Evolutionary conservation across 1,140 invertebrate species (phyloP).

Genomic region (Carcinoscorpius rotundicauda): DNA sequence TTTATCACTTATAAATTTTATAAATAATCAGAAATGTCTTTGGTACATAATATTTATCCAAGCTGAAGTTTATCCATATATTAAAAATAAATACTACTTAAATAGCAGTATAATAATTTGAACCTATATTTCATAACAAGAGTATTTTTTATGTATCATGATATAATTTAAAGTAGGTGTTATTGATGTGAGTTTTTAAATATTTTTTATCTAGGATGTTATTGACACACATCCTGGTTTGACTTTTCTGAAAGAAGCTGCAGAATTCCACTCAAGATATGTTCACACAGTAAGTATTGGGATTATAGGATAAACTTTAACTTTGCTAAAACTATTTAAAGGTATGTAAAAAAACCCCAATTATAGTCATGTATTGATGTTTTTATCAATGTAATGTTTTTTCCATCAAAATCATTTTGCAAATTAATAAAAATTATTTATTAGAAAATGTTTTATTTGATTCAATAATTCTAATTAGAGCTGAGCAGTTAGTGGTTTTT

Average conservation of each 20-base stretch:
- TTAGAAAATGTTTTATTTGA: too few relatives aligned
- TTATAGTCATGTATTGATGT: too few relatives aligned
- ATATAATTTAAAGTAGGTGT: background rate
- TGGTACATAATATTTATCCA: background rate
- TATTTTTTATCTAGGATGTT: constrained; percentile 66
- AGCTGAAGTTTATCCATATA: background rate
- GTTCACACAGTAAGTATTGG: constrained; percentile 73
- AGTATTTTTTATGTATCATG: background rate
- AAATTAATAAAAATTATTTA: too few relatives aligned
- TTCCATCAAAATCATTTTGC: too few relatives aligned
- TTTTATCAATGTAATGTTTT: too few relatives aligned
- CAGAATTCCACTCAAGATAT: constrained; percentile 97
- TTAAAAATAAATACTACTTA: background rate
- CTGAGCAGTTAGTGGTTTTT: too few relatives aligned
- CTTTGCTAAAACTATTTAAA: too few relatives aligned
- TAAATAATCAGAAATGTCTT: too few relatives aligned
- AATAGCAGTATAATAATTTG: constrained; percentile 3
- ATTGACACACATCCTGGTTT: constrained; percentile 98
- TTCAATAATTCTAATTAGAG: too few relatives aligned
- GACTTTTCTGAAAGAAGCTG: constrained; percentile 90
- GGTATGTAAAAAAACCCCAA: too few relatives aligned
- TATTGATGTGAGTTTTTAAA: background rate
- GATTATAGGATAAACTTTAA: too few relatives aligned
- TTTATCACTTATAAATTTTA: too few relatives aligned
- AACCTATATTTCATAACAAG: background rate